A percentile compares a stretch with the other conserved stretches of the same genome.
Conservation (phyloP, 2,113 vertebrate species). For the Mus pahari region DNA sequence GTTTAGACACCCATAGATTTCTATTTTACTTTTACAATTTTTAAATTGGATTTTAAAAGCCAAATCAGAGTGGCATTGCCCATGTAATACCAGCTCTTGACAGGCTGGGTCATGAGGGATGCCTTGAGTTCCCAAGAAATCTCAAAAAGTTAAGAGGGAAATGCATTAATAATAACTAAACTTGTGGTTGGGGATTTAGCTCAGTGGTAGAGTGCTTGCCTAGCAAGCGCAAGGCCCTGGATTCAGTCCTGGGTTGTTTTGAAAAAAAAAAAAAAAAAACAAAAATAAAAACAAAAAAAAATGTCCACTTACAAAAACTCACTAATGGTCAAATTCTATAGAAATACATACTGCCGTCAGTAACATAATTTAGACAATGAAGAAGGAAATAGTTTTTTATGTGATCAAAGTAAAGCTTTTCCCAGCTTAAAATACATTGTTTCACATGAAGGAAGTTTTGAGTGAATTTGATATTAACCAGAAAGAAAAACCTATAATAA, state of each 20-base stretch:
- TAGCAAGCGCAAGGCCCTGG: too few species aligned
- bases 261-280: too few species aligned
- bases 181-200: not conserved
- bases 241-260: too few species aligned
- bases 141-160: not conserved
- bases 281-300: too few species aligned
- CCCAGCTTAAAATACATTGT: not conserved
- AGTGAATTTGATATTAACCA: not conserved
- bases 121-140: not conserved
- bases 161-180: not conserved
- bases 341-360: not conserved
- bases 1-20: not conserved
- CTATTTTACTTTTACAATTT: not conserved
- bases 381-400: not conserved
- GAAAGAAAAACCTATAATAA: not conserved
- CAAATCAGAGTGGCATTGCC: not conserved
- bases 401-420: not conserved
- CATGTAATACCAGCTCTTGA: not conserved
- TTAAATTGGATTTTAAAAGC: not conserved
- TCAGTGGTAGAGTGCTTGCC: too few species aligned
- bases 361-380: not conserved
- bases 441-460: not conserved
- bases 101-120: not conserved
- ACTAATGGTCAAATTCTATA: not conserved
- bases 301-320: not conserved